These are phyloP conservation scores for Sebastolobus alascanus DNA, from an alignment of 2,797 vertebrate species.

Conservation along the genomic window DNA sequence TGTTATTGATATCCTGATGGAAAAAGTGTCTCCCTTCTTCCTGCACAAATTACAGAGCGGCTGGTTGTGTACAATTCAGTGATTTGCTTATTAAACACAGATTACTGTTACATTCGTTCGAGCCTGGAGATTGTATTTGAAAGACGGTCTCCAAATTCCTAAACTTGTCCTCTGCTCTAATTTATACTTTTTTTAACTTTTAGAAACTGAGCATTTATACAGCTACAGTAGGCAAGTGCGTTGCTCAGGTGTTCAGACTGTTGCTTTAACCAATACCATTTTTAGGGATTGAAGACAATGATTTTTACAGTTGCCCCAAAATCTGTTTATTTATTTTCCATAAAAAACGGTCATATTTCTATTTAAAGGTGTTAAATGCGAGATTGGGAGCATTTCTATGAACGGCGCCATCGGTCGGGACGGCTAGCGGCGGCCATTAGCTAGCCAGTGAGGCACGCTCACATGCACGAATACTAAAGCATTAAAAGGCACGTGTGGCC, in stretches of 20 bases:
- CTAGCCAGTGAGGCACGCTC: too few species aligned
- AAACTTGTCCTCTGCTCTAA: neutral
- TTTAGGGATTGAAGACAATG: neutral
- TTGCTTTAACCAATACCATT: neutral
- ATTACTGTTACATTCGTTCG: neutral
- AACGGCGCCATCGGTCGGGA: too few species aligned
- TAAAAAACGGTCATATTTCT: neutral
- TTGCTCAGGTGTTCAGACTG: neutral
- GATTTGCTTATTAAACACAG: neutral
- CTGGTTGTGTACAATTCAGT: neutral
- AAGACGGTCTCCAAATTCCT: neutral
- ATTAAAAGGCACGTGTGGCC: too few species aligned
- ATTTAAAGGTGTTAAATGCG: too few species aligned
- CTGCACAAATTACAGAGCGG: neutral
- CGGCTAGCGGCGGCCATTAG: accelerated
- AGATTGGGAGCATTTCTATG: too few species aligned
- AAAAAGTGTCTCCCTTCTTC: neutral
- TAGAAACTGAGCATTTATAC: neutral
- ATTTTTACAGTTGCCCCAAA: neutral
- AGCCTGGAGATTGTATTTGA: neutral
- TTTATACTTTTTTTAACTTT: neutral
- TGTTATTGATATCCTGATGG: neutral
- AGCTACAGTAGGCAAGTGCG: too few species aligned
- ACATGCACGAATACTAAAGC: too few species aligned
- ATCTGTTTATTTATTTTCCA: neutral